Evolutionary conservation across 2,113 vertebrate species (phyloP), one percentile per base, ranked within the genome.

Genomic region (Crotalus horridus): DNA sequence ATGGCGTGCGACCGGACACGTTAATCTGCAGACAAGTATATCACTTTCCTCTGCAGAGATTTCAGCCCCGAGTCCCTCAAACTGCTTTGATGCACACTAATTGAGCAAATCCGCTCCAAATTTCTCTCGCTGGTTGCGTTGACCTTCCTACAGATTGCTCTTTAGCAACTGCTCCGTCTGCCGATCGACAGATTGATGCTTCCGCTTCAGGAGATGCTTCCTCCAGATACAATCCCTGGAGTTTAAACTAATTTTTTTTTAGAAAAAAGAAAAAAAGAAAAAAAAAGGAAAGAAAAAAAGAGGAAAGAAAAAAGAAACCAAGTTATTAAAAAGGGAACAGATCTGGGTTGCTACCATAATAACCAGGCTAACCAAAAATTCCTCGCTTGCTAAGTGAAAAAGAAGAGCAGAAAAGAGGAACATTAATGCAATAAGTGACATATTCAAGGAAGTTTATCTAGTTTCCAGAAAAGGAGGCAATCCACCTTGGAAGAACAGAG

Each of bases 101-200:
- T 81, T 85, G 64, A 88, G 26, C 51, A 64, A 21, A 13, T 4
- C 69, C 90, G 8, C 26, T 39, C n/a, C n/a, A 51, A 29, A 39
- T 81, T 24, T 54, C 46, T 53, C 53, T 85, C 8, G 7, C 54
- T 85, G 17, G 55, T 10, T 23, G n/a, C 56, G 11, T 11, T 54
- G 93, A 89, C 90, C 87, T 90, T 89, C 90, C 93, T 85, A 93
- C 90, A 26, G 91, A 87, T 89, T 89, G 90, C 93, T 89, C 39
- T 93, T 92, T 69, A 74, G 85, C 89, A 90, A 23, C 85, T 12
- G 39, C 56, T 93, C 91, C 91, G 61, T 89, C 90, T 93, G 93
- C 43, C 43, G 20, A 54, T n/a, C 54, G 55, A n/a, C 93, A 93
- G 90, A 93, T 89, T 87, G 92, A 59, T 86, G 46, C 43, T 89